Percentiles rank a stretch among this genome's conserved stretches.
Conservation (phyloP, 2,113 vertebrate genomes). For the Erinaceus europaeus region DNA sequence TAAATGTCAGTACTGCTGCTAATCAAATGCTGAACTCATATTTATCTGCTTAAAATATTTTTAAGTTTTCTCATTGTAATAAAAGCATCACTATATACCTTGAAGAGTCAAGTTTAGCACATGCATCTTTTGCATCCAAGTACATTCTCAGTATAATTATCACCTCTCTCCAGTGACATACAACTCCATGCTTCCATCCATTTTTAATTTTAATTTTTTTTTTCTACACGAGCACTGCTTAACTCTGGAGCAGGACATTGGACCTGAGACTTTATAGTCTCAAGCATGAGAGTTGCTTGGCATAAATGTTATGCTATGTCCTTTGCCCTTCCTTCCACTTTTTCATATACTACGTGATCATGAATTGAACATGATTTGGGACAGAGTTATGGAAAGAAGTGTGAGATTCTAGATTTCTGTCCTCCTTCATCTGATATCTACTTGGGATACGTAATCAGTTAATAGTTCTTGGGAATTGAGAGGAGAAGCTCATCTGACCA, state of each 20-base stretch:
- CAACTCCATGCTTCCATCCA: neutral
- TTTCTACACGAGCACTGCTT: too few relatives aligned
- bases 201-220: too few relatives aligned
- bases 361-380: neutral
- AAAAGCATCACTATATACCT: neutral
- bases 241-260: too few relatives aligned
- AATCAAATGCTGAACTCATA: slow-evolving; percentile 31
- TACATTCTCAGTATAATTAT: slow-evolving; percentile 17
- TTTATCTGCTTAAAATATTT: slow-evolving; percentile 35
- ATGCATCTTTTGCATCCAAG: neutral
- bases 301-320: too few relatives aligned
- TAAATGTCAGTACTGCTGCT: neutral
- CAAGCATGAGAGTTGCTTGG: too few relatives aligned
- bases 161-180: neutral
- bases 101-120: neutral
- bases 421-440: neutral
- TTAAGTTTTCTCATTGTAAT: slow-evolving; percentile 16
- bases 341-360: neutral
- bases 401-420: neutral
- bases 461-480: neutral
- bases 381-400: neutral
- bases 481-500: neutral
- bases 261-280: too few relatives aligned
- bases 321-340: too few relatives aligned
- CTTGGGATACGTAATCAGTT: neutral